Base-by-base conservation (phyloP, 2,888 invertebrate species). In the Bombyx huttoni region DNA sequence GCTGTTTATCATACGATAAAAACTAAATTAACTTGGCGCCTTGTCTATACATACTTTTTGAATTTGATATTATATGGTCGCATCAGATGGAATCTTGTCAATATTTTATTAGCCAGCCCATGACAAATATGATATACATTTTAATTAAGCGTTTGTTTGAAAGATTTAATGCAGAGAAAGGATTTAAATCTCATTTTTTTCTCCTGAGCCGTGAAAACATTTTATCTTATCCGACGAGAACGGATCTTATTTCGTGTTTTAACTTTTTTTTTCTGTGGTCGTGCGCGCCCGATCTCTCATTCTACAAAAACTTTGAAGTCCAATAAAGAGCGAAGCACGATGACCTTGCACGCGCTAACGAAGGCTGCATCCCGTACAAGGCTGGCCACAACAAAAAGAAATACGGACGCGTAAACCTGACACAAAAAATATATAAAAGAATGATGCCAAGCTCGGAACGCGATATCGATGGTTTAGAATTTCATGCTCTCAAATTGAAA, bases 281-380 rank as follows among this genome's bases (percentile, higher is more conserved):
- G 40, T 57, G 53, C 57, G 33, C 55, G 59, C 54, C 50, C 58
- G 54, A 54, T 13, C 53, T 50, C 45, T 33, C 48, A 51, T 51
- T 54, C 46, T 40, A 58, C 52, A 64, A 63, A 66, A 70, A 69
- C 67, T 60, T 56, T 58, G 62, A 53, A 56, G 56, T 61, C 63
- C 61, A 60, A 65, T 64, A 62, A 63, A 70, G 68, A 70, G 70
- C 75, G 71, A 71, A 70, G 68, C 63, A 63, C 60, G 62, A 62
- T 84, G 84, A 83, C 86, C 86, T 86, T 86, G 86, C 75, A 68
- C 73, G 67, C 72, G 77, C 79, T 81, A 83, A 83, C 82, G 86
- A 86, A 86, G 86, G 84, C 83, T 84, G 75, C 73, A 68, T 70
- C 65, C 77, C 76, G 63, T 73, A 80, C 74, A 78, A 75, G 79